These are phyloP conservation scores for Miniopterus natalensis DNA, from an alignment of 2,113 vertebrate species.

Conservation along the genomic window DNA sequence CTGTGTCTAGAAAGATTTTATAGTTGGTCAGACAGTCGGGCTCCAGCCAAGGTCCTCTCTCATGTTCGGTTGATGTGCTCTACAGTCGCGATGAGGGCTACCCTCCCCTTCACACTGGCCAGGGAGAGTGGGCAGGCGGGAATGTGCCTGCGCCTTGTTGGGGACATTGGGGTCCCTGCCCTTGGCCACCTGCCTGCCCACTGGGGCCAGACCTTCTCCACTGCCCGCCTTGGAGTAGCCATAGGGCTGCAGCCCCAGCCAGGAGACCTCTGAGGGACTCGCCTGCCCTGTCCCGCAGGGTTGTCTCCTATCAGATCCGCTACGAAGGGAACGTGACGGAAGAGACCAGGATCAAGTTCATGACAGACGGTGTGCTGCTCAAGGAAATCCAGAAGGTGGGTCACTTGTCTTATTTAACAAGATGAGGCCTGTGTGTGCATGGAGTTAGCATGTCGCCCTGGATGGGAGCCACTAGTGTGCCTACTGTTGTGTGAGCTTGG, in stretches of 20 bases:
- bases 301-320: slow-evolving; percentile 97
- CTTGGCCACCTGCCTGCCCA: no score
- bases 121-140: neutral
- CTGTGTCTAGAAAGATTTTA: no score
- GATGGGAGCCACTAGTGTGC: fast-evolving
- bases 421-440: no score
- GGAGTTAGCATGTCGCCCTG: no score
- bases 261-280: fast-evolving
- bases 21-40: fast-evolving
- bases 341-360: slow-evolving; percentile 97
- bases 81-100: fast-evolving
- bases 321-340: slow-evolving; percentile 95
- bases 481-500: neutral
- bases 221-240: neutral
- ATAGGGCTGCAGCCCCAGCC: fast-evolving
- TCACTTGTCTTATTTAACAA: fast-evolving
- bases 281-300: slow-evolving; percentile 83
- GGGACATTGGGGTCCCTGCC: no score
- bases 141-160: no score
- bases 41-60: fast-evolving
- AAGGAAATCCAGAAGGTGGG: slow-evolving; percentile 97
- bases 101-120: neutral
- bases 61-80: fast-evolving
- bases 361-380: slow-evolving; percentile 97
- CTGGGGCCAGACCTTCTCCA: neutral